Conservation (phyloP, 2,797 vertebrate species). For the Nyctibius grandis region DNA sequence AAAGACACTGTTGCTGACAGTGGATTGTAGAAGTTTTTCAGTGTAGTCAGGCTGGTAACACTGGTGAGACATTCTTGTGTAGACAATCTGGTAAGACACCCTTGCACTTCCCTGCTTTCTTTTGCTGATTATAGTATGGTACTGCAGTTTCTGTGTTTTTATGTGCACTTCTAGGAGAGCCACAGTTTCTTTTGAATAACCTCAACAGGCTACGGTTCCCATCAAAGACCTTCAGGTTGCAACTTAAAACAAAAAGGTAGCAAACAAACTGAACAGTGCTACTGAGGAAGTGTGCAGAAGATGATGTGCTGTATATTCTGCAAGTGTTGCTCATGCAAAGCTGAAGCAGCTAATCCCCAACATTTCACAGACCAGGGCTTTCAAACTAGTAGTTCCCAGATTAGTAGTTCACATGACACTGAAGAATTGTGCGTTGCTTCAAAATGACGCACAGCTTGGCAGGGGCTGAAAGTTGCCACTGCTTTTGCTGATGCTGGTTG, state of each 20-base stretch:
- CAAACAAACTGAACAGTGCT: background rate
- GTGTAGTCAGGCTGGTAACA: background rate
- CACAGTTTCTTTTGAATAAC: background rate
- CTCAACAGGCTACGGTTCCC: background rate
- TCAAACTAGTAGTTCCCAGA: background rate
- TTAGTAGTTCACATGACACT: background rate
- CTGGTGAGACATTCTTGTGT: background rate
- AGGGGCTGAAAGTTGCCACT: background rate
- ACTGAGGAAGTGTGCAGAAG: rapidly evolving
- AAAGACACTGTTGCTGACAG: background rate
- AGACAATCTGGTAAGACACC: background rate
- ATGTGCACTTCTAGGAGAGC: background rate
- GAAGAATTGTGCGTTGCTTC: background rate
- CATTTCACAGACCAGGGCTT: background rate
- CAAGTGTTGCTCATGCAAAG: background rate
- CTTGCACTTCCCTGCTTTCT: background rate
- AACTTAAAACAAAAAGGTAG: background rate
- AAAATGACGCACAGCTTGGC: background rate
- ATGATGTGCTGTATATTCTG: background rate
- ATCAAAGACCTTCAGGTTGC: background rate
- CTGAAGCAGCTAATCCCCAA: background rate
- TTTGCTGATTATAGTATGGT: background rate
- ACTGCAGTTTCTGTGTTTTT: background rate
- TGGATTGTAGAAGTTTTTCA: background rate
- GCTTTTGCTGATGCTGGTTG: background rate